A percentile compares a stretch with the other conserved stretches of the same genome.
phyloP scores from a whole-genome alignment of 2,113 vertebrate species.

The Siniperca knerii region DNA sequence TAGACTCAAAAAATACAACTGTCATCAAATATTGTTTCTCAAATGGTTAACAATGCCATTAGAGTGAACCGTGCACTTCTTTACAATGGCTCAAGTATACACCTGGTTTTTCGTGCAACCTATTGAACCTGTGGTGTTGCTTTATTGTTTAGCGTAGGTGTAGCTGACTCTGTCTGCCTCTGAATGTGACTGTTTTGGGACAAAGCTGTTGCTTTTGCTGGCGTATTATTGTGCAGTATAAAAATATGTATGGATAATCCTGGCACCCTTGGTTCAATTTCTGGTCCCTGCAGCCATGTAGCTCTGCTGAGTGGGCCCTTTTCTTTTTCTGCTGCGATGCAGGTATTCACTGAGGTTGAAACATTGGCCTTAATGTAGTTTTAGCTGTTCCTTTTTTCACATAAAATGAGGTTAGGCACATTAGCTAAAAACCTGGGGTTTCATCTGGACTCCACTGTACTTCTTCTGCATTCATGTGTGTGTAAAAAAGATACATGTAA shows the following conservation, averaged over 20 bases:
- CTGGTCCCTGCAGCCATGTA: slow-evolving; percentile 54
- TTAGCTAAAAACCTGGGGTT: slow-evolving; percentile 30
- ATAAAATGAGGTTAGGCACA: slow-evolving; percentile 51
- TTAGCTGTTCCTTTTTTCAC: slow-evolving; percentile 25
- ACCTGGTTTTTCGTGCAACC: not conserved
- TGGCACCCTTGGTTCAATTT: slow-evolving; percentile 52
- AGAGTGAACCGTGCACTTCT: not conserved
- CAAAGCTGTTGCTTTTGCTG: slow-evolving; percentile 49
- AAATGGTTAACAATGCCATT: not conserved
- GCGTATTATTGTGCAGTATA: slow-evolving; percentile 58
- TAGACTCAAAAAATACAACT: not conserved
- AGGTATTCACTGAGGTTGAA: slow-evolving; percentile 69
- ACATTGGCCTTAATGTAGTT: slow-evolving; percentile 65
- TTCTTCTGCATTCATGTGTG: not conserved
- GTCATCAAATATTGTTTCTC: not conserved
- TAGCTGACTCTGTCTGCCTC: slow-evolving; percentile 62
- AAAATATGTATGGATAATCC: slow-evolving; percentile 74
- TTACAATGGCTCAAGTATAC: not conserved
- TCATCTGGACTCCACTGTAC: slow-evolving; percentile 2
- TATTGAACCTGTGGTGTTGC: slow-evolving; percentile 19
- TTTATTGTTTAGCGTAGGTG: slow-evolving; percentile 38
- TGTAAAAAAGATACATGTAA: not conserved
- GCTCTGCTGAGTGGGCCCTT: slow-evolving; percentile 73
- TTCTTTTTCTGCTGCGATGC: slow-evolving; percentile 65
- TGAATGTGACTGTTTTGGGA: slow-evolving; percentile 60